Conservation (phyloP, 2,797 vertebrate genomes). For the Molossus alvarezi region DNA sequence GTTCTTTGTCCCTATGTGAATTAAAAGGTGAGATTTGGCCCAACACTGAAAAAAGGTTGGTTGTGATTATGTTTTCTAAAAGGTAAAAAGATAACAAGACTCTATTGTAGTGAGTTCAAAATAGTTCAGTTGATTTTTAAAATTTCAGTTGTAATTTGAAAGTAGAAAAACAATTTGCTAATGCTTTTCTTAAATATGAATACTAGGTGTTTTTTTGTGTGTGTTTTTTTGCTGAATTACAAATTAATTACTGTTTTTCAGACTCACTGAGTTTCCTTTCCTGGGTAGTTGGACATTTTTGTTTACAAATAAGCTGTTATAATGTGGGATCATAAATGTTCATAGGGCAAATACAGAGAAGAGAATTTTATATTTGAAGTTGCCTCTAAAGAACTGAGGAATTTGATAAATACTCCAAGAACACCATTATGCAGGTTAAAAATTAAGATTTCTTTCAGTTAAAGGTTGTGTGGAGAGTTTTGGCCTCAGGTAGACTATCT, state of each 20-base stretch:
- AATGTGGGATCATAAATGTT: not conserved
- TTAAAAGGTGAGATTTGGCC: not conserved
- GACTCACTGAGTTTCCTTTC: not conserved
- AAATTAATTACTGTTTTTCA: slow-evolving; percentile 46
- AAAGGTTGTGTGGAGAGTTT: not conserved
- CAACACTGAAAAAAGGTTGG: not conserved
- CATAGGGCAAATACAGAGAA: not conserved
- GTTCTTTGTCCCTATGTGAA: not conserved
- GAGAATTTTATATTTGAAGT: not conserved
- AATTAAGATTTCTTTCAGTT: not conserved
- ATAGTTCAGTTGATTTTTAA: slow-evolving; percentile 19
- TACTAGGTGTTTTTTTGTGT: not conserved
- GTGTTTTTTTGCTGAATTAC: not conserved
- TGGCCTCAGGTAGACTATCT: not conserved
- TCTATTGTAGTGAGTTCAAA: not conserved
- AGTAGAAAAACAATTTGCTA: not conserved
- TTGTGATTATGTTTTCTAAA: slow-evolving; percentile 60
- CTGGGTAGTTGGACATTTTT: not conserved
- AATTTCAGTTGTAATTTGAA: slow-evolving; percentile 43
- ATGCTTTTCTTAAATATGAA: slow-evolving; percentile 29
- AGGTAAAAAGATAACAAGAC: not conserved
- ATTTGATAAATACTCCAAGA: not conserved
- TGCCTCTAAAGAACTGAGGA: slow-evolving; percentile 5
- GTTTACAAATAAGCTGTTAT: not conserved
- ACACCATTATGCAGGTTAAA: not conserved